phyloP scores from a whole-genome alignment of 2,888 invertebrate species.

The Kuschelorhynchus macadamiae region DNA sequence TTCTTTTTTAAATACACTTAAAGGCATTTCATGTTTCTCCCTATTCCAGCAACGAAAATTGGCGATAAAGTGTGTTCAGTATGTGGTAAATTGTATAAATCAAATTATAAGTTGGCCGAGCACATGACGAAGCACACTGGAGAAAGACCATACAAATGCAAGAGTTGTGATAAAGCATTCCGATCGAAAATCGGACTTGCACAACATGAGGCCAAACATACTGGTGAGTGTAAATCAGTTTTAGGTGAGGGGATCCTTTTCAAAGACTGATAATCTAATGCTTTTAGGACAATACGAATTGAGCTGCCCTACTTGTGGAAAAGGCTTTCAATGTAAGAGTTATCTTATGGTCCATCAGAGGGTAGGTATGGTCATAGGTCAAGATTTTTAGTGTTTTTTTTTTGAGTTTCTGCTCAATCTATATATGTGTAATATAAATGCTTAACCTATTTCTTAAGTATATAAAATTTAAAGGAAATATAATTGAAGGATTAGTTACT shows the following conservation, averaged over 20 bases:
- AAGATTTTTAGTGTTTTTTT: no score
- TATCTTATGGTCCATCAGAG: constrained; percentile 75
- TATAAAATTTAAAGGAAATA: no score
- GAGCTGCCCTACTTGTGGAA: constrained; percentile 73
- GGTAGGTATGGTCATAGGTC: no score
- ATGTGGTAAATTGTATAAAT: constrained; percentile 73
- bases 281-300: constrained; percentile 69
- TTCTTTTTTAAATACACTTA: no score
- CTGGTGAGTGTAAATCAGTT: constrained; percentile 61
- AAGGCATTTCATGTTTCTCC: no score
- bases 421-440: no score
- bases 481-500: no score
- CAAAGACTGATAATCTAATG: constrained; percentile 2
- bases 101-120: constrained; percentile 74
- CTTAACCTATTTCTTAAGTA: no score
- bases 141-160: constrained; percentile 74
- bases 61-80: constrained; percentile 65
- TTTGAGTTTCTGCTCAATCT: no score
- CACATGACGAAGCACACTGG: constrained; percentile 75
- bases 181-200: constrained; percentile 74
- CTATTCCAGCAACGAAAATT: constrained; percentile 8
- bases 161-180: constrained; percentile 73
- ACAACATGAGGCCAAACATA: constrained; percentile 75
- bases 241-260: no score
- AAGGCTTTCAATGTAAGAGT: constrained; percentile 75